A percentile compares a stretch with the other conserved stretches of the same genome.
Evolutionary conservation across 2,113 vertebrate genomes (phyloP).

Genomic region (Cephalopholis sonnerati): DNA sequence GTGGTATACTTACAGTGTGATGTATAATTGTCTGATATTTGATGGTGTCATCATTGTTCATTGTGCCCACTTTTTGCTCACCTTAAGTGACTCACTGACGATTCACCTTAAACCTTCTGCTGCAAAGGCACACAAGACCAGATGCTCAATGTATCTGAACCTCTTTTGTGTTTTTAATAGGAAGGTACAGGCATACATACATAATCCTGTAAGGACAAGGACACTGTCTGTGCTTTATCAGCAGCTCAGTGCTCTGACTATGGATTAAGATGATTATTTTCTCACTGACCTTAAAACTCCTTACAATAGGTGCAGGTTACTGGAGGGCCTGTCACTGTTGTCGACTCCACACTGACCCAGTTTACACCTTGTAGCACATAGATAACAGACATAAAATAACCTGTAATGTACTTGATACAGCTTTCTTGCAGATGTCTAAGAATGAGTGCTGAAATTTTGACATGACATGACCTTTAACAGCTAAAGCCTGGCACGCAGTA

Average conservation of each 20-base stretch:
- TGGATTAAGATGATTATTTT: neutral
- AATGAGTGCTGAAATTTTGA: neutral
- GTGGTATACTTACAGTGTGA: too few relatives aligned
- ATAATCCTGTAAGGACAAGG: neutral
- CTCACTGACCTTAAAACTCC: slow-evolving; percentile 10
- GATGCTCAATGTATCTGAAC: neutral
- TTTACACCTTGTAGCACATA: neutral
- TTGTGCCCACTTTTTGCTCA: too few relatives aligned
- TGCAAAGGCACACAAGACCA: neutral
- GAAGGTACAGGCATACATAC: neutral
- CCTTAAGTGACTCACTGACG: neutral
- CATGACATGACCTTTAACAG: neutral
- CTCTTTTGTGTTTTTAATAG: neutral
- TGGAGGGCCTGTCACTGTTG: neutral
- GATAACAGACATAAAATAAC: neutral
- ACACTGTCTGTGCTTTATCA: neutral
- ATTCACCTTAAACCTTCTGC: neutral
- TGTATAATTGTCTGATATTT: neutral
- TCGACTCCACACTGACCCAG: neutral
- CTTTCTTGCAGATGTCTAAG: neutral
- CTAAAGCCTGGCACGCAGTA: neutral
- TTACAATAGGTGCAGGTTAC: neutral
- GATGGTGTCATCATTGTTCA: too few relatives aligned
- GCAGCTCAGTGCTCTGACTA: slow-evolving; percentile 8
- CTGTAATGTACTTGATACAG: neutral